A percentile compares a stretch with the other conserved stretches of the same genome.
Conservation (phyloP, 1,140 invertebrate species). For the Ceratoteleas bidentatus region DNA sequence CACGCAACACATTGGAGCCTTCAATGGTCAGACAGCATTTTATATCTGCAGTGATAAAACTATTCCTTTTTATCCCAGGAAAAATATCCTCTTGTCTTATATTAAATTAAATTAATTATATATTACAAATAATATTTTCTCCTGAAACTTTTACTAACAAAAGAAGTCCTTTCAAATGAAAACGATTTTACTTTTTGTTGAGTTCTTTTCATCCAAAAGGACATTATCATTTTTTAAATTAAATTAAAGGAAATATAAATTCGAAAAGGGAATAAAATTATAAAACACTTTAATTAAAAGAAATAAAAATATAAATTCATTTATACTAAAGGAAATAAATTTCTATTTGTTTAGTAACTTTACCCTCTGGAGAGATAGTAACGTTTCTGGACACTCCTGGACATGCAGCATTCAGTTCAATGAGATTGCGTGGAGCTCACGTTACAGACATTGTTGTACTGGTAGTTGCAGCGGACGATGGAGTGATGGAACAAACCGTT, state of each 20-base stretch:
- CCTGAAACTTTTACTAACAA: no score
- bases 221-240: no score
- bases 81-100: slow-evolving; percentile 20
- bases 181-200: no score
- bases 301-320: no score
- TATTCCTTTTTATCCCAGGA: neutral
- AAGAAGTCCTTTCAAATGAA: no score
- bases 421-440: slow-evolving; percentile 94
- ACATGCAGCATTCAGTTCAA: slow-evolving; percentile 96
- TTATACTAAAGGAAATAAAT: no score
- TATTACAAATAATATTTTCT: no score
- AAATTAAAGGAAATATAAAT: no score
- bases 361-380: slow-evolving; percentile 87
- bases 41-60: neutral
- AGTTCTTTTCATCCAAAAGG: no score
- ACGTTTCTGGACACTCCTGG: slow-evolving; percentile 99
- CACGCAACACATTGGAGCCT: slow-evolving; percentile 99
- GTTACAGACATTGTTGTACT: slow-evolving; percentile 97
- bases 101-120: no score
- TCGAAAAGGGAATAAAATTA: no score
- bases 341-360: slow-evolving; percentile 83
- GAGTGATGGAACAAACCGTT: slow-evolving; percentile 98
- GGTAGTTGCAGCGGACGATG: slow-evolving; percentile 99
- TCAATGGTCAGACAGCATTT: slow-evolving; percentile 85
- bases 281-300: no score